Evolutionary conservation across 2,113 vertebrate genomes (phyloP).

Genomic region (Clarias magur): DNA sequence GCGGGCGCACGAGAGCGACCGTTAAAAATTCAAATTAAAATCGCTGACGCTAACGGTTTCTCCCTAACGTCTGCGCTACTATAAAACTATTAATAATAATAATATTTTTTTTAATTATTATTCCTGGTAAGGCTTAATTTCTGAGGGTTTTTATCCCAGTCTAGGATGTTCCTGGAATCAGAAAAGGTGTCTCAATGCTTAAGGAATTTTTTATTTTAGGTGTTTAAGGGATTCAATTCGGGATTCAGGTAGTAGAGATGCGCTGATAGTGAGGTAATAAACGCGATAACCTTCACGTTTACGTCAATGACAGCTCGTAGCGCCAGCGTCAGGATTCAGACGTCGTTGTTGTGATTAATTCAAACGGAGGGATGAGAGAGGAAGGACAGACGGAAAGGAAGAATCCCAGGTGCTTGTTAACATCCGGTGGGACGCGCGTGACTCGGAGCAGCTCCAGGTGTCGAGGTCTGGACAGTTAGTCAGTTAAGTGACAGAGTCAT

Average conservation of each 20-base stretch:
- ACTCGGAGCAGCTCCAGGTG: constrained; percentile 41
- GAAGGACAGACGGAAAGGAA: constrained; percentile 24
- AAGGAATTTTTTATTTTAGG: background rate
- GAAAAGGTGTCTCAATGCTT: background rate
- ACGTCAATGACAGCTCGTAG: constrained; percentile 53
- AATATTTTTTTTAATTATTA: background rate
- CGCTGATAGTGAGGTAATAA: background rate
- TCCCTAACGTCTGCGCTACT: background rate
- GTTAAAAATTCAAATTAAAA: background rate
- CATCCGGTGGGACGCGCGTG: constrained; percentile 27
- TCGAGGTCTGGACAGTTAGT: constrained; percentile 19
- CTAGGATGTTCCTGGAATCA: background rate
- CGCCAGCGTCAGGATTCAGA: background rate
- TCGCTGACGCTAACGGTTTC: background rate
- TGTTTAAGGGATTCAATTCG: too few species aligned
- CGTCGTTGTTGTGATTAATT: background rate
- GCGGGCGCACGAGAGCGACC: background rate
- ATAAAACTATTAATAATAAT: too few species aligned
- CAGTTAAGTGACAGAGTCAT: background rate
- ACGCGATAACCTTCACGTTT: constrained; percentile 55
- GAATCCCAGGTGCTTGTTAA: constrained; percentile 24
- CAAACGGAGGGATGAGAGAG: constrained; percentile 41
- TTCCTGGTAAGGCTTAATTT: background rate
- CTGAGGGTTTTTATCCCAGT: background rate
- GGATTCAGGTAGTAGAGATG: background rate